A percentile compares a stretch with the other conserved stretches of the same genome.
Conservation (phyloP, 1,140 invertebrate species). For the Eurosta solidaginis region DNA sequence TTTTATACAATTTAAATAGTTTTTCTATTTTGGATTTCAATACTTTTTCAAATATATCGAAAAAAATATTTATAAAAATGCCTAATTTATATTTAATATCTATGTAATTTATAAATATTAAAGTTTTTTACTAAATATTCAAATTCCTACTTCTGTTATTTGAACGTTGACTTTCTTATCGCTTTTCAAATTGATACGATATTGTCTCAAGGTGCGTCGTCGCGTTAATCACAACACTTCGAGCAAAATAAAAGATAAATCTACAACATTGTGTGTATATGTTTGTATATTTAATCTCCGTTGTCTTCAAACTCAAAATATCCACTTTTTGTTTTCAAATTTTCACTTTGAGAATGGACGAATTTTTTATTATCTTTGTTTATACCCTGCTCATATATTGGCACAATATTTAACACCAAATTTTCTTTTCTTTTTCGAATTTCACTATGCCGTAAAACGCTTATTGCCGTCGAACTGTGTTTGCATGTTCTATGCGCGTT, state of each 20-base stretch:
- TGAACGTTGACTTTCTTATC: conserved; percentile 20
- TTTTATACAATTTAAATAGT: too few species aligned
- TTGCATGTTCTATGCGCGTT: background rate
- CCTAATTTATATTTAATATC: too few species aligned
- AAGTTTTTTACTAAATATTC: background rate
- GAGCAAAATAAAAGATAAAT: background rate
- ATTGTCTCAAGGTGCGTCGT: background rate
- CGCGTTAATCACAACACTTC: background rate
- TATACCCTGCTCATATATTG: too few species aligned
- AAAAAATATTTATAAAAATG: too few species aligned
- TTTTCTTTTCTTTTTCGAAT: background rate
- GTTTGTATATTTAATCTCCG: too few species aligned
- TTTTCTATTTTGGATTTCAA: too few species aligned
- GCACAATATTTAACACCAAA: too few species aligned
- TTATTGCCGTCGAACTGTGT: background rate
- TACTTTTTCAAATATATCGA: too few species aligned
- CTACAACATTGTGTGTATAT: background rate
- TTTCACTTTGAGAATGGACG: too few species aligned
- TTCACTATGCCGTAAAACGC: background rate
- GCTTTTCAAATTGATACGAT: background rate
- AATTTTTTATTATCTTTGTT: too few species aligned
- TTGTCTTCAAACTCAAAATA: too few species aligned
- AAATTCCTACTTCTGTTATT: background rate
- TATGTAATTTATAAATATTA: background rate
- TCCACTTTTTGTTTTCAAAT: too few species aligned